phyloP scores from a whole-genome alignment of 2,113 vertebrate genomes.

The Strix uralensis region DNA sequence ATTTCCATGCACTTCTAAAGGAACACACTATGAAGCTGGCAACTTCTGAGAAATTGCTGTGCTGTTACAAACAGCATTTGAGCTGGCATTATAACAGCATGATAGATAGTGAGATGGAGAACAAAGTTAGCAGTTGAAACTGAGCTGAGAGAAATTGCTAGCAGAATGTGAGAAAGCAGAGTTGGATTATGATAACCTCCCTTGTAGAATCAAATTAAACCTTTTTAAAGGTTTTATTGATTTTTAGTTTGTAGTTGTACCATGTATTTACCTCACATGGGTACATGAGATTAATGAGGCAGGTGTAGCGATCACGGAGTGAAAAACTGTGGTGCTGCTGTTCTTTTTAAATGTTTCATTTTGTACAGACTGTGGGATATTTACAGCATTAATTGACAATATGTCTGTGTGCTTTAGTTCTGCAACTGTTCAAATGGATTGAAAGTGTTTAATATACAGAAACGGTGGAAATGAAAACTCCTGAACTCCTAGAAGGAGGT shows the following conservation, averaged over 20 bases:
- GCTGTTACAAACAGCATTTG: slow-evolving; percentile 57
- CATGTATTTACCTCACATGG: slow-evolving; percentile 45
- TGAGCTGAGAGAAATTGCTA: slow-evolving; percentile 36
- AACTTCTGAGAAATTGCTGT: slow-evolving; percentile 66
- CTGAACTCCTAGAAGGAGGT: neutral
- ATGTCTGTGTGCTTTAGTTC: slow-evolving; percentile 57
- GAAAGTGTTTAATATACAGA: slow-evolving; percentile 19
- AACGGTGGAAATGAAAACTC: neutral
- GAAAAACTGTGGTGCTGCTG: slow-evolving; percentile 42
- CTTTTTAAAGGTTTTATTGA: slow-evolving; percentile 52
- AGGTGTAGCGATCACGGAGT: slow-evolving; percentile 5
- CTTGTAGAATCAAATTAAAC: slow-evolving; percentile 59
- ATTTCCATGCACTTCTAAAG: slow-evolving; percentile 71
- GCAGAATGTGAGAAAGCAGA: slow-evolving; percentile 11
- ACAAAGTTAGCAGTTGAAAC: slow-evolving; percentile 51
- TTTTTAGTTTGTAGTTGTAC: slow-evolving; percentile 40
- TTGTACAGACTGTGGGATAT: slow-evolving; percentile 38
- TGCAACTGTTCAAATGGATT: slow-evolving; percentile 39
- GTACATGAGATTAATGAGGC: slow-evolving; percentile 30
- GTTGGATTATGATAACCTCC: slow-evolving; percentile 59
- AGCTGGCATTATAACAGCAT: slow-evolving; percentile 69
- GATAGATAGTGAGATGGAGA: slow-evolving; percentile 42
- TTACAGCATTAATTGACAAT: slow-evolving; percentile 65
- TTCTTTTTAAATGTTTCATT: slow-evolving; percentile 50
- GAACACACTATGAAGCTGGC: slow-evolving; percentile 44